phyloP scores from a whole-genome alignment of 2,113 vertebrate species.

The Drymodes brunneopygia region DNA sequence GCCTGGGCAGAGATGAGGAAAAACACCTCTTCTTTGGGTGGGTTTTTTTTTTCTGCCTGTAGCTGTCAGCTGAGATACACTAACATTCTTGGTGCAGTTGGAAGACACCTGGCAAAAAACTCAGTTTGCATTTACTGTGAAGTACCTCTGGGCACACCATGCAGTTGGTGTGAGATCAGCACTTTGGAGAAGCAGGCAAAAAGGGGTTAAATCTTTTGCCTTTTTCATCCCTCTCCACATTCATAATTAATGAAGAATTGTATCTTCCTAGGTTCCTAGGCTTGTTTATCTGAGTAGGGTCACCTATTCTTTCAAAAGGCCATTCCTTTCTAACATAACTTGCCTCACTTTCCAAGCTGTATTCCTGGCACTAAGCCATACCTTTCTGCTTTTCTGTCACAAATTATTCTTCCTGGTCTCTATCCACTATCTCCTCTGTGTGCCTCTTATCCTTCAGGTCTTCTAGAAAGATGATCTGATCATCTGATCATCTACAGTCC shows the following conservation, averaged over 20 bases:
- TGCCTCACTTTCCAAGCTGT: background rate
- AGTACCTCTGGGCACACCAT: background rate
- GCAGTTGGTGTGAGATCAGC: background rate
- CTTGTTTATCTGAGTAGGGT: background rate
- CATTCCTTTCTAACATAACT: background rate
- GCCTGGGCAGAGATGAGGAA: background rate
- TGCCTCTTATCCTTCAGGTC: background rate
- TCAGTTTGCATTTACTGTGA: background rate
- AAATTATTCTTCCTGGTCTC: background rate
- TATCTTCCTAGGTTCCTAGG: background rate
- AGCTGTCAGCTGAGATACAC: background rate
- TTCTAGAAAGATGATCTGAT: background rate
- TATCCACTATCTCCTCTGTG: background rate
- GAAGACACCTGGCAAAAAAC: background rate
- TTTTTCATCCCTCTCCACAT: background rate
- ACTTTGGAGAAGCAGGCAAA: background rate
- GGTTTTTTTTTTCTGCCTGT: background rate
- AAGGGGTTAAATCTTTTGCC: background rate
- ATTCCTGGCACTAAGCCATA: background rate
- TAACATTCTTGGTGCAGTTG: background rate
- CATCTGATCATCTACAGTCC: background rate
- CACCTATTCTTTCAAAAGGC: background rate
- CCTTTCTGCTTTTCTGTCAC: background rate
- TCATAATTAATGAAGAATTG: background rate
- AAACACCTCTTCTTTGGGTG: background rate